Percentiles rank a stretch among this genome's conserved stretches.
Evolutionary conservation across 2,113 vertebrate species (phyloP).

Genomic region (Malurus alboscapulatus): DNA sequence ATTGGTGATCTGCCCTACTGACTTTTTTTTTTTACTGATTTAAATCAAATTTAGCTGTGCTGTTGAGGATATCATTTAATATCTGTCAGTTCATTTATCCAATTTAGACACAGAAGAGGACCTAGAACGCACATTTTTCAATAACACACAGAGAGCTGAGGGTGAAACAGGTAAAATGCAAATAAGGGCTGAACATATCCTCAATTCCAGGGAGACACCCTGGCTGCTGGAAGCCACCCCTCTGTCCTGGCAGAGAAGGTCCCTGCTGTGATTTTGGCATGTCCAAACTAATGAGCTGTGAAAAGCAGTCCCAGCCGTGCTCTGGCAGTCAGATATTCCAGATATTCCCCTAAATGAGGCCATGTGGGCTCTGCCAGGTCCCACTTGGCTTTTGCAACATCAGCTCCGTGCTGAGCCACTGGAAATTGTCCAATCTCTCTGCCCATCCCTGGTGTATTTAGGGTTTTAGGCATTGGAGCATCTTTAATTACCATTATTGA

Average conservation of each 20-base stretch:
- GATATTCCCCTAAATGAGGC: background rate
- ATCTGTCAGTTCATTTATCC: constrained; percentile 32
- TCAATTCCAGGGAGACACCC: background rate
- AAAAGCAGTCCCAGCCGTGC: background rate
- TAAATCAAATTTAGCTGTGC: constrained; percentile 15
- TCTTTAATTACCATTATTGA: constrained; percentile 30
- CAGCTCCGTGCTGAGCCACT: background rate
- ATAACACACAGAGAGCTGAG: background rate
- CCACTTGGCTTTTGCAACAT: background rate
- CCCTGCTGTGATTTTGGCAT: rapidly evolving
- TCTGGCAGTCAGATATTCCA: background rate
- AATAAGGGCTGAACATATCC: background rate
- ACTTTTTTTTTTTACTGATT: background rate
- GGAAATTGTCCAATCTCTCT: constrained; percentile 1
- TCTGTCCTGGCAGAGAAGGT: background rate
- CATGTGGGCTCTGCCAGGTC: background rate
- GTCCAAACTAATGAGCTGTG: background rate
- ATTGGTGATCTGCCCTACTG: constrained; percentile 29
- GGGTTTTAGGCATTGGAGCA: background rate
- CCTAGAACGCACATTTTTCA: background rate
- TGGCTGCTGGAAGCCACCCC: background rate
- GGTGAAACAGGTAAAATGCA: background rate
- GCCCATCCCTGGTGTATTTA: background rate
- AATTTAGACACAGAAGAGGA: background rate
- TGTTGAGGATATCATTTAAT: background rate